Conservation (phyloP, 2,888 invertebrate species). For the Sinhomidia bicolor region DNA sequence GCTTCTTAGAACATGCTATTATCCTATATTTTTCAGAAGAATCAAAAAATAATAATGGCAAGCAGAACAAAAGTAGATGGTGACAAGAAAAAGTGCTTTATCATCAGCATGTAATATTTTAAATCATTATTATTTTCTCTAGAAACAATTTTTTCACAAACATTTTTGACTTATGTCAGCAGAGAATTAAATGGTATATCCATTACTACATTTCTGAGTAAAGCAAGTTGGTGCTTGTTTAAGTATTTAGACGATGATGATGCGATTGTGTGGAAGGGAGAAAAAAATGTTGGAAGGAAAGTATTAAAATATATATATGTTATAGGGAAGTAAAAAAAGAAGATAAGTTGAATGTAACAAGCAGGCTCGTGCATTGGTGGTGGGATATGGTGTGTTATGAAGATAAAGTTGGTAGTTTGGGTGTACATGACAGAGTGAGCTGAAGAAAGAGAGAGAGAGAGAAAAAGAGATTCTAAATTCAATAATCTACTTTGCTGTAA, state of each 20-base stretch:
- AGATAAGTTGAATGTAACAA: background rate
- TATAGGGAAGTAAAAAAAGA: background rate
- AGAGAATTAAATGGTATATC: background rate
- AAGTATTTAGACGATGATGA: background rate
- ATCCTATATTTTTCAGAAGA: too few relatives aligned
- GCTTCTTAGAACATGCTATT: background rate
- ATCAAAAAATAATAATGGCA: background rate
- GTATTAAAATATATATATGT: background rate
- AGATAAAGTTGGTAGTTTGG: conserved; percentile 28
- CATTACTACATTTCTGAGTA: too few relatives aligned
- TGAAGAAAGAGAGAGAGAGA: background rate
- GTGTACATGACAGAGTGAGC: background rate
- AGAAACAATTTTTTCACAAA: background rate
- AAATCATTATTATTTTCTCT: background rate
- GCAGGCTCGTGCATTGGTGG: too few relatives aligned
- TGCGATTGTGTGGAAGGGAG: background rate
- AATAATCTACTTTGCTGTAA: background rate
- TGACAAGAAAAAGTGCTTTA: background rate
- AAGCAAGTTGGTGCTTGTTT: background rate
- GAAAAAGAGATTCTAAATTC: background rate
- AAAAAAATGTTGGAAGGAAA: background rate
- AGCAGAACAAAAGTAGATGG: background rate
- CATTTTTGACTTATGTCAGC: background rate
- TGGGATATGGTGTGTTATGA: background rate
- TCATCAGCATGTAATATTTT: background rate